Conservation (phyloP, 2,113 vertebrate genomes). For the Brachirus orientalis region DNA sequence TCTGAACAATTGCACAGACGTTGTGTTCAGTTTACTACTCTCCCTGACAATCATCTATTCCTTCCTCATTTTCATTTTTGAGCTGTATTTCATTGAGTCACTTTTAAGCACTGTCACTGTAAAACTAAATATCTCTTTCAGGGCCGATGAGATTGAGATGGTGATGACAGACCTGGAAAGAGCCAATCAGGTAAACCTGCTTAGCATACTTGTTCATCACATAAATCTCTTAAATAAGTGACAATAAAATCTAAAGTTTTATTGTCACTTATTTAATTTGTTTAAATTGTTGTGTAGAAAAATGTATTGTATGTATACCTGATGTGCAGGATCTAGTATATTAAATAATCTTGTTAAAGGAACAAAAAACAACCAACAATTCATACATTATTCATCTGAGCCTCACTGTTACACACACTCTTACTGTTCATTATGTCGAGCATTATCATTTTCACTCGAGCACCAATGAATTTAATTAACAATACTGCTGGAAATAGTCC, state of each 20-base stretch:
- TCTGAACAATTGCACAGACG: conserved; percentile 31
- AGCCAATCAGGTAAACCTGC: conserved; percentile 93
- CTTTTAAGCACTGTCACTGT: neutral
- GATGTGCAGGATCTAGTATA: neutral
- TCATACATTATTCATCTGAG: neutral
- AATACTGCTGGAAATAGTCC: conserved; percentile 16
- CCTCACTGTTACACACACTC: neutral
- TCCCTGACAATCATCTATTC: conserved; percentile 25
- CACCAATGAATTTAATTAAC: conserved; percentile 2
- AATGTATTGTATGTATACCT: neutral
- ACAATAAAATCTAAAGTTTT: neutral
- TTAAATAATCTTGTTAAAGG: neutral
- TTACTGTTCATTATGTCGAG: too few species aligned
- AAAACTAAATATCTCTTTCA: conserved; percentile 67
- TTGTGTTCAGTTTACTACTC: conserved; percentile 15
- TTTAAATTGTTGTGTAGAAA: neutral
- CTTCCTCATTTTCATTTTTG: conserved; percentile 24
- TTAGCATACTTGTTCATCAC: neutral
- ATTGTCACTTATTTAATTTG: neutral
- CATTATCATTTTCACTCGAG: neutral
- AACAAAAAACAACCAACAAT: neutral
- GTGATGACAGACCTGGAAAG: conserved; percentile 99
- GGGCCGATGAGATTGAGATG: conserved; percentile 98
- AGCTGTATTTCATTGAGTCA: conserved; percentile 1
- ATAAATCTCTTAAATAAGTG: too few species aligned